phyloP scores from a whole-genome alignment of 1,140 invertebrate genomes.

The Littorina saxatilis region DNA sequence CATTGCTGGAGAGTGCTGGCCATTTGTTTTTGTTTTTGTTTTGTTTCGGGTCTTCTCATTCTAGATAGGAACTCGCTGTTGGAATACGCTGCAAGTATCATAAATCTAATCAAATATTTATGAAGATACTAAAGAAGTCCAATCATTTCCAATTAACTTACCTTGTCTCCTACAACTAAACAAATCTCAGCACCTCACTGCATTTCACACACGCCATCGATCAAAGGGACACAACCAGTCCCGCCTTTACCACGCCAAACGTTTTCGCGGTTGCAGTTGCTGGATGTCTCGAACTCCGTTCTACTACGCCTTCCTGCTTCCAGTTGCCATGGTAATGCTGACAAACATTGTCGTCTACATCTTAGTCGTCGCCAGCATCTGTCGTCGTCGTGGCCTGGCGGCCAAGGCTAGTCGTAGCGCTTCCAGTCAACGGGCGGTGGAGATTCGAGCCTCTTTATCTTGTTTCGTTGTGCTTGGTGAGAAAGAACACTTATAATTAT shows the following conservation, averaged over 20 bases:
- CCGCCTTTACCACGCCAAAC: background rate
- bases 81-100: too few relatives aligned
- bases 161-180: too few relatives aligned
- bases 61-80: too few relatives aligned
- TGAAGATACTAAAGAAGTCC: too few relatives aligned
- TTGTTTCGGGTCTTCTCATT: too few relatives aligned
- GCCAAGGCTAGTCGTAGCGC: background rate
- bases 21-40: too few relatives aligned
- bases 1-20: too few relatives aligned
- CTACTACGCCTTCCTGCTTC: constrained; percentile 73
- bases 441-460: background rate
- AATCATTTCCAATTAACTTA: too few relatives aligned
- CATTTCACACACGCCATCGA: too few relatives aligned
- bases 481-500: too few relatives aligned
- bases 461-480: constrained; percentile 7
- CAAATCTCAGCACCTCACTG: too few relatives aligned
- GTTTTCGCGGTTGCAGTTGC: constrained; percentile 64
- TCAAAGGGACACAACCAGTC: background rate
- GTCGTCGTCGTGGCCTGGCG: constrained; percentile 42
- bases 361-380: constrained; percentile 70
- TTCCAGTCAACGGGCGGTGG: background rate
- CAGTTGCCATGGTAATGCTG: constrained; percentile 69
- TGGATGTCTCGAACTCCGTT: constrained; percentile 73
- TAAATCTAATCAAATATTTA: too few relatives aligned
- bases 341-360: constrained; percentile 74